Evolutionary conservation across 1,140 invertebrate genomes (phyloP).

Genomic region (Marisa cornuarietis): DNA sequence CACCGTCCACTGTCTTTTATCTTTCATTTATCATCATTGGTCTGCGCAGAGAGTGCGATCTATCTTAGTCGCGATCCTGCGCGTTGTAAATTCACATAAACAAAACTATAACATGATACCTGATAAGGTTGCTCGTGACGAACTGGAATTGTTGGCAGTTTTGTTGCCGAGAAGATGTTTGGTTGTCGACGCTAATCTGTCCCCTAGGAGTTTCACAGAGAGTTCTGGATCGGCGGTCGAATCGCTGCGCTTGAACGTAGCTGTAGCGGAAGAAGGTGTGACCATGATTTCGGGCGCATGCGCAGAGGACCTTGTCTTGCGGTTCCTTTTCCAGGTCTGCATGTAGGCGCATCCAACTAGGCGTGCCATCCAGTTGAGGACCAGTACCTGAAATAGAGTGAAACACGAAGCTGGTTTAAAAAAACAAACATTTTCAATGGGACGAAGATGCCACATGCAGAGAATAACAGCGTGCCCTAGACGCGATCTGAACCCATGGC

Average conservation of each 20-base stretch:
- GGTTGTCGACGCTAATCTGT: conserved; percentile 9
- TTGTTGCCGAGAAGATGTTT: background rate
- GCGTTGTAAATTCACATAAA: too few relatives aligned
- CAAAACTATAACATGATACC: background rate
- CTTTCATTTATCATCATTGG: too few relatives aligned
- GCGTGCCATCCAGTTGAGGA: conserved; percentile 1
- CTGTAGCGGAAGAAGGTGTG: conserved; percentile 12
- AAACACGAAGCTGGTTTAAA: too few relatives aligned
- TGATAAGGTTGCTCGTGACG: background rate
- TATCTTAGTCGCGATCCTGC: too few relatives aligned
- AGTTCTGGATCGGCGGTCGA: background rate
- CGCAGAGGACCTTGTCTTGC: conserved; percentile 1
- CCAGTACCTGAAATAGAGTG: background rate
- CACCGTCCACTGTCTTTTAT: too few relatives aligned
- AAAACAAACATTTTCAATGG: too few relatives aligned
- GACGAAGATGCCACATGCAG: too few relatives aligned
- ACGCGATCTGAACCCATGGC: too few relatives aligned
- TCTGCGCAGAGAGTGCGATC: too few relatives aligned
- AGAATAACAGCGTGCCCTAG: too few relatives aligned
- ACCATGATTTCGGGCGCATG: conserved; percentile 21
- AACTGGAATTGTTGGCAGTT: background rate
- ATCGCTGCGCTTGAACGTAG: background rate
- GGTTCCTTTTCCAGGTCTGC: background rate
- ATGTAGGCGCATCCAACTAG: conserved; percentile 8
- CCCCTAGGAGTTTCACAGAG: conserved; percentile 11